These are phyloP conservation scores for Halictus quadricinctus DNA, from an alignment of 2,888 invertebrate genomes.

Conservation along the genomic window DNA sequence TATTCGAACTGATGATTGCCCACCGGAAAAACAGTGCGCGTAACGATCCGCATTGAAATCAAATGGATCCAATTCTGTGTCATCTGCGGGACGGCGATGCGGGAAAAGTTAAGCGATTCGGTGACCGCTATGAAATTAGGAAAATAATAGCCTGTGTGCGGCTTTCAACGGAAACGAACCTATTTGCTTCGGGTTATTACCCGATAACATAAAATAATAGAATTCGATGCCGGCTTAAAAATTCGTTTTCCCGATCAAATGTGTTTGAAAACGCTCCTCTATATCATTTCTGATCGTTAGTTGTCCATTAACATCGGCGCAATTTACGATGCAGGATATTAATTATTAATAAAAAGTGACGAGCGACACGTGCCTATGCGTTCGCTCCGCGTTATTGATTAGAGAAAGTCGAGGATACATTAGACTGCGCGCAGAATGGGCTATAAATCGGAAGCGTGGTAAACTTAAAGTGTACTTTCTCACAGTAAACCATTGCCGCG, in stretches of 20 bases:
- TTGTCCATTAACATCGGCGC: neutral
- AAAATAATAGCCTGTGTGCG: neutral
- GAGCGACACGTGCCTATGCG: neutral
- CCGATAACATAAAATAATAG: neutral
- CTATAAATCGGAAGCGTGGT: neutral
- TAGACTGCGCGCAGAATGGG: neutral
- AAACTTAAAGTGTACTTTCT: neutral
- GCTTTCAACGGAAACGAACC: neutral
- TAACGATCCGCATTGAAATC: neutral
- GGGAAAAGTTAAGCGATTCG: slow-evolving; percentile 20
- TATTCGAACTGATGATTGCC: slow-evolving; percentile 36
- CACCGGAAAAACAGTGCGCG: neutral
- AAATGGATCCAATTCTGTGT: slow-evolving; percentile 23
- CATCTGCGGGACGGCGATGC: slow-evolving; percentile 21
- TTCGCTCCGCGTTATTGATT: neutral
- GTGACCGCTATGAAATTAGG: neutral
- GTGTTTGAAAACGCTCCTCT: neutral
- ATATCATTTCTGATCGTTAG: neutral
- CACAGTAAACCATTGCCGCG: neutral
- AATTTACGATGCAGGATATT: neutral
- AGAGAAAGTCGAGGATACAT: neutral
- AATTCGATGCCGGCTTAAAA: neutral
- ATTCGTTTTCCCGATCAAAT: neutral
- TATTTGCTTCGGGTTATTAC: neutral
- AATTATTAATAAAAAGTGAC: neutral